These are phyloP conservation scores for Leptinotarsa lineolata DNA, from an alignment of 1,140 invertebrate genomes.

Conservation along the genomic window DNA sequence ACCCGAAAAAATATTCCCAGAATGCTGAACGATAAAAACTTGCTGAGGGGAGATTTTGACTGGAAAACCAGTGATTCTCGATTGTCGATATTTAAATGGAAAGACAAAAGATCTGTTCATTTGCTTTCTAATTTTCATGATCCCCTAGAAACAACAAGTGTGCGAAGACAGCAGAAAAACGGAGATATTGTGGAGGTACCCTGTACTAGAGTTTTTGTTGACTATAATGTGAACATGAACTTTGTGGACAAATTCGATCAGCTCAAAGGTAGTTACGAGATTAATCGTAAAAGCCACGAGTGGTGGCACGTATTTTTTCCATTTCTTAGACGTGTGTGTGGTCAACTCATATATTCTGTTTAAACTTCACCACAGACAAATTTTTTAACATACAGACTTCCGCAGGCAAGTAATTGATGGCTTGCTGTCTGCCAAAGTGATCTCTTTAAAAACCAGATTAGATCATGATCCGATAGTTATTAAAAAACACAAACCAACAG, in stretches of 20 bases:
- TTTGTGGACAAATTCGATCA: constrained; percentile 52
- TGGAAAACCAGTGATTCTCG: constrained; percentile 44
- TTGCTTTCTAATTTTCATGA: constrained; percentile 56
- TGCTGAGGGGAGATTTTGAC: constrained; percentile 15
- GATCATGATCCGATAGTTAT: too few species aligned
- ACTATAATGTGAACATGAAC: neutral
- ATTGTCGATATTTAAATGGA: constrained; percentile 20
- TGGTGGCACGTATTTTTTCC: constrained; percentile 55
- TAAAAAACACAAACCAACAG: too few species aligned
- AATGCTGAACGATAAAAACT: constrained; percentile 47
- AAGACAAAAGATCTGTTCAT: constrained; percentile 47
- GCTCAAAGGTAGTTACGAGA: constrained; percentile 46
- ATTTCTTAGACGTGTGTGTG: constrained; percentile 10
- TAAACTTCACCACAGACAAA: neutral
- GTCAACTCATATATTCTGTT: constrained; percentile 19
- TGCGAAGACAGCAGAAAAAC: constrained; percentile 47
- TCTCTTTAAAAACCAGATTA: too few species aligned
- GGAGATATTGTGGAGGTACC: neutral
- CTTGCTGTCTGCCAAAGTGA: too few species aligned
- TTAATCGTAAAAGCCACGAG: constrained; percentile 51
- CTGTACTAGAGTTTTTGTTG: neutral
- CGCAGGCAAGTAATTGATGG: too few species aligned
- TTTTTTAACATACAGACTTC: too few species aligned
- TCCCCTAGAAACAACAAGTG: constrained; percentile 47
- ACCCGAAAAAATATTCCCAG: constrained; percentile 45